These are phyloP conservation scores for Drosophila kambysellisi DNA, from an alignment of 2,888 invertebrate species.

Conservation along the genomic window DNA sequence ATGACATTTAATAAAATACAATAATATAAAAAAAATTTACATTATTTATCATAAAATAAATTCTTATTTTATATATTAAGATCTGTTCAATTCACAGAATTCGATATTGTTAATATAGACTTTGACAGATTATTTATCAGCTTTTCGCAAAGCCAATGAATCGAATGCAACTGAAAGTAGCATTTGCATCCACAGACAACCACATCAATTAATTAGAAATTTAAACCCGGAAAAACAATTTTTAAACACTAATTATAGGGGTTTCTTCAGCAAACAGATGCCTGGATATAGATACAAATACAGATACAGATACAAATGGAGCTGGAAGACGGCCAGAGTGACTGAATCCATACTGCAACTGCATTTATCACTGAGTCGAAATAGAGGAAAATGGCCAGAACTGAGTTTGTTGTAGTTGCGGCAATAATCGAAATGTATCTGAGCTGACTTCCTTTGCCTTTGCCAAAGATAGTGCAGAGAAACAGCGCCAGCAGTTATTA, in stretches of 20 bases:
- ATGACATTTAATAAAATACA: no score
- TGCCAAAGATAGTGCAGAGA: constrained; percentile 32
- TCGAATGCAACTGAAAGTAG: constrained; percentile 3
- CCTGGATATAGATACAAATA: constrained; percentile 29
- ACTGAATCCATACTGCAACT: constrained; percentile 35
- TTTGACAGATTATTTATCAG: neutral
- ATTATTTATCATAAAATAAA: neutral
- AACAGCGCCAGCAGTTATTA: constrained; percentile 64
- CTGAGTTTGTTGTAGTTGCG: constrained; percentile 14
- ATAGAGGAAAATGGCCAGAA: constrained; percentile 26
- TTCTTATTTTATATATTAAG: neutral
- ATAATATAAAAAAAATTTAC: neutral
- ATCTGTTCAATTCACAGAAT: neutral
- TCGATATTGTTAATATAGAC: neutral
- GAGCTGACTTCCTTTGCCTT: constrained; percentile 29
- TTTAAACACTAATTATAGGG: constrained; percentile 60
- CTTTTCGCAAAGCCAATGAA: neutral
- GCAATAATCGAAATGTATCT: constrained; percentile 55
- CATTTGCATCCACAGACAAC: constrained; percentile 30
- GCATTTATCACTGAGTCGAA: constrained; percentile 57
- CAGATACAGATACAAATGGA: constrained; percentile 29
- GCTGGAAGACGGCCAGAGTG: constrained; percentile 13
- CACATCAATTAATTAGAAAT: constrained; percentile 59
- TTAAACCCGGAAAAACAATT: constrained; percentile 65
- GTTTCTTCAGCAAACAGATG: constrained; percentile 37